Evolutionary conservation across 1,140 invertebrate genomes (phyloP).

Genomic region (Drosophila athabasca): DNA sequence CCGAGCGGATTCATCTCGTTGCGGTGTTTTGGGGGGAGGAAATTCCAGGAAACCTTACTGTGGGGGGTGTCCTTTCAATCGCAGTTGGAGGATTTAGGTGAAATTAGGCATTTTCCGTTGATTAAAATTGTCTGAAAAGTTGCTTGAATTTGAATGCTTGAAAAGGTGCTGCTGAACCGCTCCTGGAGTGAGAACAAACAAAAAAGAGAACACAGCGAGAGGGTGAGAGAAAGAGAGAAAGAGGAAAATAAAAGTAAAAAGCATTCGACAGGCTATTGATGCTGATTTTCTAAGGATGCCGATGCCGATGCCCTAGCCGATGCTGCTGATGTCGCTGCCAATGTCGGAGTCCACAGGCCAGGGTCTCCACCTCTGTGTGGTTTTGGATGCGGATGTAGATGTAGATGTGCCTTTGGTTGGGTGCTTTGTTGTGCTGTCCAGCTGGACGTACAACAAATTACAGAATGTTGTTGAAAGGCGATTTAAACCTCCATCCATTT

Average conservation of each 20-base stretch:
- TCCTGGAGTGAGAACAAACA: slow-evolving; percentile 39
- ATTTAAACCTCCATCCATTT: slow-evolving; percentile 67
- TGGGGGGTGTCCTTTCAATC: not conserved
- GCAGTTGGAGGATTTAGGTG: slow-evolving; percentile 18
- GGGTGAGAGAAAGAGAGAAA: slow-evolving; percentile 8
- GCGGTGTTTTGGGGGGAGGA: not conserved
- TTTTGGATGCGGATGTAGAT: slow-evolving; percentile 4
- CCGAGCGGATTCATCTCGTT: slow-evolving; percentile 20
- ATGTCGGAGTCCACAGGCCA: not conserved
- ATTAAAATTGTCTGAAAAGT: slow-evolving; percentile 21
- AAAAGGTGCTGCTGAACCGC: slow-evolving; percentile 2
- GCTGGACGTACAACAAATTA: slow-evolving; percentile 73
- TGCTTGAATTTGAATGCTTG: not conserved
- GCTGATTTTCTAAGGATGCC: slow-evolving; percentile 78
- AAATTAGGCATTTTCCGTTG: slow-evolving; percentile 38
- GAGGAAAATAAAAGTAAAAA: slow-evolving; percentile 56
- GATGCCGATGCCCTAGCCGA: slow-evolving; percentile 11
- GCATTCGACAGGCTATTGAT: slow-evolving; percentile 78
- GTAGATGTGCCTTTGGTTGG: slow-evolving; percentile 11
- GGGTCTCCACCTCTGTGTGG: not conserved
- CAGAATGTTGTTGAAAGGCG: slow-evolving; percentile 77
- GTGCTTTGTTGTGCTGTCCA: slow-evolving; percentile 62
- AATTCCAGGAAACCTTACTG: slow-evolving; percentile 11
- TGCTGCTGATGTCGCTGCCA: slow-evolving; percentile 35
- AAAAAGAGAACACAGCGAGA: not conserved